A percentile compares a stretch with the other conserved stretches of the same genome.
phyloP scores from a whole-genome alignment of 2,797 vertebrate species.

The Serranus cabrilla region DNA sequence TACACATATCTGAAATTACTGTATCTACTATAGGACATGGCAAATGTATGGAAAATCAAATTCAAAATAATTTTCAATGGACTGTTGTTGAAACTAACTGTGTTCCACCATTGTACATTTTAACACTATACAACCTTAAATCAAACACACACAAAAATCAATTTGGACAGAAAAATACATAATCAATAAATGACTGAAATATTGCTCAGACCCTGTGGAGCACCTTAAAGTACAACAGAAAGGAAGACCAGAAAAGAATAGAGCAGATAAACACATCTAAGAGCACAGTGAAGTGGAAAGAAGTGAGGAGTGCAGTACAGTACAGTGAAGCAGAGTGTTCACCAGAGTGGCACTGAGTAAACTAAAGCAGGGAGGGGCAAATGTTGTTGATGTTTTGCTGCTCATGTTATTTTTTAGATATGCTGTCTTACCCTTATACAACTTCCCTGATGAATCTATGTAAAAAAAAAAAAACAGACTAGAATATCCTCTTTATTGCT shows the following conservation, averaged over 20 bases:
- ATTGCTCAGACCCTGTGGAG: too few relatives aligned
- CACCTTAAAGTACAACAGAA: background rate
- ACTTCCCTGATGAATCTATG: constrained; percentile 8
- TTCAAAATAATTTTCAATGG: too few relatives aligned
- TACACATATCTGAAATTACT: background rate
- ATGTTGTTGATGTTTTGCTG: background rate
- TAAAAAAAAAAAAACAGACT: constrained; percentile 11
- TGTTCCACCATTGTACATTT: too few relatives aligned
- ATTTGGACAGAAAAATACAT: too few relatives aligned
- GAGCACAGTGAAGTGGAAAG: background rate
- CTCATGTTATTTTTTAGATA: constrained; percentile 14
- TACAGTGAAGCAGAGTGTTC: constrained; percentile 2
- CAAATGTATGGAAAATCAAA: background rate
- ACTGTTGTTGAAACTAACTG: too few relatives aligned
- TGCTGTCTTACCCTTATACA: background rate
- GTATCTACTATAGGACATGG: background rate
- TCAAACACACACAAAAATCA: too few relatives aligned
- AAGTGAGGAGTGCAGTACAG: background rate
- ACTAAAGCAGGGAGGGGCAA: too few relatives aligned
- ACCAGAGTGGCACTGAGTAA: background rate
- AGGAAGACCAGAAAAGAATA: background rate
- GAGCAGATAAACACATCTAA: background rate
- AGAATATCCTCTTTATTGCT: constrained; percentile 31
- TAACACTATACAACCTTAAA: too few relatives aligned
- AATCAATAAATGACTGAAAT: too few relatives aligned